phyloP scores from a whole-genome alignment of 2,113 vertebrate genomes.

The Neolamprologus kungweensis region DNA sequence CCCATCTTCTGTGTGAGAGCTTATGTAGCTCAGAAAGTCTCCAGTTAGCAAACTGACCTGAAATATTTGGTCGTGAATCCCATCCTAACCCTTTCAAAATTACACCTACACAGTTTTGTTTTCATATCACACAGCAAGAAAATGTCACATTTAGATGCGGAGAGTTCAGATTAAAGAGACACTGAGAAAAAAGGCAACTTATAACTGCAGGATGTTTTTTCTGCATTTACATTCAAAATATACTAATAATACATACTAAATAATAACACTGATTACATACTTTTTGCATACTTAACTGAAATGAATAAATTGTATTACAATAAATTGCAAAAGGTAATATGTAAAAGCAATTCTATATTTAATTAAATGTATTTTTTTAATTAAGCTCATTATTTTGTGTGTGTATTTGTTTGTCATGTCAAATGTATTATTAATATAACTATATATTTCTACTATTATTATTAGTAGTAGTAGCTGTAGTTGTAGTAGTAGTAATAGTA shows the following conservation, averaged over 20 bases:
- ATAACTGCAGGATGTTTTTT: not conserved
- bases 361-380: rapidly evolving
- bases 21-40: not conserved
- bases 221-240: not conserved
- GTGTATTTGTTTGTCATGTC: not conserved
- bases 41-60: not conserved
- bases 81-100: not conserved
- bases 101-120: not conserved
- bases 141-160: not conserved
- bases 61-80: not conserved
- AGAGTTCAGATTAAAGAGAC: not conserved
- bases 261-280: not conserved
- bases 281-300: not conserved
- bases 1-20: not conserved
- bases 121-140: not conserved
- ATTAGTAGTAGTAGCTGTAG: rapidly evolving
- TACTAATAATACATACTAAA: not conserved
- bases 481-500: not conserved
- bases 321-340: not conserved
- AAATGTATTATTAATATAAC: not conserved
- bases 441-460: not conserved
- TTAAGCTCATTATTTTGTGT: not conserved
- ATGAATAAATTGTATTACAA: not conserved
- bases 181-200: not conserved
- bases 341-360: not conserved